Conservation (phyloP, 2,113 vertebrate species). For the Pogona vitticeps region DNA sequence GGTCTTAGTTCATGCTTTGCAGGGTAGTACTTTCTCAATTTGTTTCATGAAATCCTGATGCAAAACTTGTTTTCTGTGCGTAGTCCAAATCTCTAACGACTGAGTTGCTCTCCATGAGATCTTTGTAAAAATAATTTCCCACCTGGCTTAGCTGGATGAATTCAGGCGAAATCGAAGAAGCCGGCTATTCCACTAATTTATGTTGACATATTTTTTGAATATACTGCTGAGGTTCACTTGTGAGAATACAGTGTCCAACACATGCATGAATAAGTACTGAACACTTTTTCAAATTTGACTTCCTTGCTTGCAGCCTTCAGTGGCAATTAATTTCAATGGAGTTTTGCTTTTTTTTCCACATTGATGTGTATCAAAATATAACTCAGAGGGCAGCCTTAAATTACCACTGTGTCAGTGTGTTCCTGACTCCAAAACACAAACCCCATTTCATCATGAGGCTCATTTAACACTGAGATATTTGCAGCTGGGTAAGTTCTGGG, state of each 20-base stretch:
- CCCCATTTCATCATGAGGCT: not conserved
- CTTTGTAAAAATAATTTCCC: constrained; percentile 28
- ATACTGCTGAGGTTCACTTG: not conserved
- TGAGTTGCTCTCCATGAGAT: constrained; percentile 3
- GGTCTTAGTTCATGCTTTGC: not conserved
- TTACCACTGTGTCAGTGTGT: not conserved
- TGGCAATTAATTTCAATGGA: constrained; percentile 8
- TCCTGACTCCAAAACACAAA: not conserved
- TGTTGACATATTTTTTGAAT: not conserved
- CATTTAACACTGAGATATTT: too few species aligned
- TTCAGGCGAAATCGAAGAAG: not conserved
- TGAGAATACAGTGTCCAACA: constrained; percentile 7
- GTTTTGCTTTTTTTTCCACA: not conserved
- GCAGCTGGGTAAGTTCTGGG: too few species aligned
- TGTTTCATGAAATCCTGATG: not conserved
- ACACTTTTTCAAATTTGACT: not conserved
- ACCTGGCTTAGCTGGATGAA: not conserved
- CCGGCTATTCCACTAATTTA: not conserved
- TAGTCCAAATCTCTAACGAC: constrained; percentile 3
- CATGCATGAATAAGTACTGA: not conserved
- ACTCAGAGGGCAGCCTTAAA: not conserved
- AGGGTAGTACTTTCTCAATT: not conserved
- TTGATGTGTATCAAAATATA: not conserved
- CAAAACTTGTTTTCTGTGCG: constrained; percentile 24
- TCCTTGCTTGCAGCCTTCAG: not conserved